Evolutionary conservation across 2,888 invertebrate genomes (phyloP).

Genomic region (Chirona hameri): DNA sequence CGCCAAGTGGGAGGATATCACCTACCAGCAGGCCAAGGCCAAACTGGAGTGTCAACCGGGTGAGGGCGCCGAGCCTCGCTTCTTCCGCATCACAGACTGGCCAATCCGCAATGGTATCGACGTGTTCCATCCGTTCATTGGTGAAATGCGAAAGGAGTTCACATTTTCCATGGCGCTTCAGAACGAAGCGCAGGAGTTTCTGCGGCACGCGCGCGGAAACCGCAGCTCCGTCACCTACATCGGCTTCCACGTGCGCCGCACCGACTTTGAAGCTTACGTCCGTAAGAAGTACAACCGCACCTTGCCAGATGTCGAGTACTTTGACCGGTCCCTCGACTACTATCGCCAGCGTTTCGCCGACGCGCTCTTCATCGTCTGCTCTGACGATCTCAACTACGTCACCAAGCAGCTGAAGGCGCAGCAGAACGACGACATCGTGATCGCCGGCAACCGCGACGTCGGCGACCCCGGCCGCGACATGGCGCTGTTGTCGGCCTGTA

Average conservation of each 20-base stretch:
- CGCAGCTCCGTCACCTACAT: background rate
- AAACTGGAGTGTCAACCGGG: background rate
- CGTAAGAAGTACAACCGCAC: background rate
- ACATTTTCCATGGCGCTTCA: background rate
- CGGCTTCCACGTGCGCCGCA: conserved; percentile 3
- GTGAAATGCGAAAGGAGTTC: background rate
- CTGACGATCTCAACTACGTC: background rate
- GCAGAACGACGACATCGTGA: background rate
- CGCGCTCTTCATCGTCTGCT: conserved; percentile 12
- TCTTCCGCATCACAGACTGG: background rate
- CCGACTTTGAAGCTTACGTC: background rate
- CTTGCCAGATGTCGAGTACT: background rate
- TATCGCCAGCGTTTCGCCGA: background rate
- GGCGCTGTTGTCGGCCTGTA: conserved; percentile 28
- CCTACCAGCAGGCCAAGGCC: background rate
- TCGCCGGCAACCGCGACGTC: background rate
- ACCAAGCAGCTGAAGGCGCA: background rate
- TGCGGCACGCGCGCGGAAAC: background rate
- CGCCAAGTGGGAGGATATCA: background rate
- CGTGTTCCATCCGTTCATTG: background rate
- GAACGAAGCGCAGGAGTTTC: background rate
- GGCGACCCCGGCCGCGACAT: conserved; percentile 13
- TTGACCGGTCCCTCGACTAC: background rate
- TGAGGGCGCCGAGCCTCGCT: background rate
- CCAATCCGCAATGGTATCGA: conserved; percentile 8